Conservation (phyloP, 1,140 invertebrate genomes). For the Drosophila auraria region DNA sequence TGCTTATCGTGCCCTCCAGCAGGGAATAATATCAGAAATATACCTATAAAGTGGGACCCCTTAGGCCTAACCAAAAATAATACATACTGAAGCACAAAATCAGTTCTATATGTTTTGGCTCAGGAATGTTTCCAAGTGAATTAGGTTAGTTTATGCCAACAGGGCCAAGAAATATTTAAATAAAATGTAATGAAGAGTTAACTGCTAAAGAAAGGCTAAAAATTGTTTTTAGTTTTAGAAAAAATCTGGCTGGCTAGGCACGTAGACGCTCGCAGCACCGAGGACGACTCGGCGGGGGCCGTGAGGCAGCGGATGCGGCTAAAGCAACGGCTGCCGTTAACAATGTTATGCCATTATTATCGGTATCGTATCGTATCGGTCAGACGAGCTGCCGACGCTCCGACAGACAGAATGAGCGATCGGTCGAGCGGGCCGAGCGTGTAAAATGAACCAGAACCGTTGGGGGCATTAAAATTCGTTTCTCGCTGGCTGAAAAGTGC, state of each 20-base stretch:
- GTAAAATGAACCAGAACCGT: slow-evolving; percentile 71
- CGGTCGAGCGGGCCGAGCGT: slow-evolving; percentile 30
- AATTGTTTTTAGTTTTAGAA: background rate
- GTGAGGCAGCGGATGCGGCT: slow-evolving; percentile 1
- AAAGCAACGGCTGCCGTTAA: slow-evolving; percentile 15
- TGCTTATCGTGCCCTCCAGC: slow-evolving; percentile 12
- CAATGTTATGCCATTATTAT: slow-evolving; percentile 54
- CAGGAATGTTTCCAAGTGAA: too few species aligned
- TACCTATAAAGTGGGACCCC: too few species aligned
- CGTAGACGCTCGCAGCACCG: slow-evolving; percentile 34
- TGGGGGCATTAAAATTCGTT: slow-evolving; percentile 65
- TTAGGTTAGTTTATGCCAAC: too few species aligned
- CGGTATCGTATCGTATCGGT: slow-evolving; percentile 35
- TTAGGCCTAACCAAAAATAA: too few species aligned
- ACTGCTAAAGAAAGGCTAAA: background rate
- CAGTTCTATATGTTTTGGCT: too few species aligned
- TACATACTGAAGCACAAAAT: too few species aligned
- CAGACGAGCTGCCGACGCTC: slow-evolving; percentile 32
- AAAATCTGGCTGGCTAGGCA: slow-evolving; percentile 16
- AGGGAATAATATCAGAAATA: background rate
- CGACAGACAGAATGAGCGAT: slow-evolving; percentile 35
- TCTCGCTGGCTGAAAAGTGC: slow-evolving; percentile 21
- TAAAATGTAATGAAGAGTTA: background rate
- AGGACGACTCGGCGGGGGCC: slow-evolving; percentile 13
- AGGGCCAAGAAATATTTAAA: background rate